Evolutionary conservation across 35 echinoderm and acorn worm species (phyloP).

Genomic region (Strongylocentrotus purpuratus): DNA sequence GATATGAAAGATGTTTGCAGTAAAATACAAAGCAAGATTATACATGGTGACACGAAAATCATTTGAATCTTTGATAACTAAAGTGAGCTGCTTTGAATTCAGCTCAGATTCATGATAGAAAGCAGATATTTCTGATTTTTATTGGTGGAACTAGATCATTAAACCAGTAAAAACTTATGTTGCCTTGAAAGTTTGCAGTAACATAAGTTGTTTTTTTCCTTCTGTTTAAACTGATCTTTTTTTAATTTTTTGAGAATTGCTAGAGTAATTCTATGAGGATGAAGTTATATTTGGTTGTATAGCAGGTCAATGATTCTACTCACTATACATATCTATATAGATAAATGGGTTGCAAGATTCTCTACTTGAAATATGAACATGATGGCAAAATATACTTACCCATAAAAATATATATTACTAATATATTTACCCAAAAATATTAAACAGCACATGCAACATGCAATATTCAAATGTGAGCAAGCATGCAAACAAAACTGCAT

Average conservation of each 20-base stretch:
- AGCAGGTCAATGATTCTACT: not conserved
- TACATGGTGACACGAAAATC: too few relatives aligned
- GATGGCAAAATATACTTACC: not conserved
- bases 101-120: too few relatives aligned
- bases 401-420: not conserved
- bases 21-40: too few relatives aligned
- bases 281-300: not conserved
- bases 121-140: not conserved
- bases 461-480: not conserved
- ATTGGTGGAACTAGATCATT: too few relatives aligned
- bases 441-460: not conserved
- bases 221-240: too few relatives aligned
- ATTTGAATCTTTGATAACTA: too few relatives aligned
- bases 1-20: too few relatives aligned
- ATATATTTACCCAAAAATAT: not conserved
- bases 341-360: not conserved
- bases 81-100: too few relatives aligned
- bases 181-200: too few relatives aligned
- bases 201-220: too few relatives aligned
- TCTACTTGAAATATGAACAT: too few relatives aligned
- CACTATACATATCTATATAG: not conserved
- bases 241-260: not conserved
- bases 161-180: too few relatives aligned
- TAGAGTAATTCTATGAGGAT: not conserved
- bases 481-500: not conserved